A percentile compares a stretch with the other conserved stretches of the same genome.
phyloP scores from a whole-genome alignment of 2,888 invertebrate species.

The Acrobasis suavella region DNA sequence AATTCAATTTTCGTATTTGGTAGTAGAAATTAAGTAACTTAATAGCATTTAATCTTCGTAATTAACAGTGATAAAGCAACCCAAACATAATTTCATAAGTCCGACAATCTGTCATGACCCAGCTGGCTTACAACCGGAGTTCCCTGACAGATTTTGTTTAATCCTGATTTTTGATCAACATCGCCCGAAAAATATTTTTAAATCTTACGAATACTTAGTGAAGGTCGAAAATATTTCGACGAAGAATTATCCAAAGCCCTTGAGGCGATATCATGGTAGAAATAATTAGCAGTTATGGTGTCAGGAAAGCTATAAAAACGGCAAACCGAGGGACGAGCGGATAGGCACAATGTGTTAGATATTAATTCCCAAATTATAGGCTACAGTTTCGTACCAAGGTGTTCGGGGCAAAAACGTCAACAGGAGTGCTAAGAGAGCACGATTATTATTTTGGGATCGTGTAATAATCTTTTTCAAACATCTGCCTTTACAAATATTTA shows the following conservation, averaged over 20 bases:
- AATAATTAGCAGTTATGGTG: constrained; percentile 73
- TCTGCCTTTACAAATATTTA: constrained; percentile 80
- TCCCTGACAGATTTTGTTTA: constrained; percentile 27
- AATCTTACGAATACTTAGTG: constrained; percentile 35
- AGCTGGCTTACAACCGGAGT: constrained; percentile 29
- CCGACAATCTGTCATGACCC: constrained; percentile 28
- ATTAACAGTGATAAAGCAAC: constrained; percentile 22
- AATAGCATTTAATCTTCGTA: constrained; percentile 14
- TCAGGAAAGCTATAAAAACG: constrained; percentile 71
- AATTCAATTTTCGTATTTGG: too few species aligned
- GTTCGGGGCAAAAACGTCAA: constrained; percentile 70
- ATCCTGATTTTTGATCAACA: constrained; percentile 46
- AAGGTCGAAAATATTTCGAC: constrained; percentile 40
- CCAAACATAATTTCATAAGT: constrained; percentile 28
- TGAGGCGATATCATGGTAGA: constrained; percentile 57
- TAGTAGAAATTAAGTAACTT: background rate
- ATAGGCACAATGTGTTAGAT: constrained; percentile 80
- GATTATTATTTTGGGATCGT: constrained; percentile 73
- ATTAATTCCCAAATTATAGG: constrained; percentile 80
- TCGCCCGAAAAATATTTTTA: constrained; percentile 30
- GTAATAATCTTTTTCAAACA: constrained; percentile 70
- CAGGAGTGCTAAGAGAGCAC: constrained; percentile 76
- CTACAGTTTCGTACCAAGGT: constrained; percentile 66
- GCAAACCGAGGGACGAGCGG: constrained; percentile 69
- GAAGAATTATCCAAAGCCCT: constrained; percentile 46